phyloP scores from a whole-genome alignment of 2,113 vertebrate genomes.

The Pseudonaja textilis region DNA sequence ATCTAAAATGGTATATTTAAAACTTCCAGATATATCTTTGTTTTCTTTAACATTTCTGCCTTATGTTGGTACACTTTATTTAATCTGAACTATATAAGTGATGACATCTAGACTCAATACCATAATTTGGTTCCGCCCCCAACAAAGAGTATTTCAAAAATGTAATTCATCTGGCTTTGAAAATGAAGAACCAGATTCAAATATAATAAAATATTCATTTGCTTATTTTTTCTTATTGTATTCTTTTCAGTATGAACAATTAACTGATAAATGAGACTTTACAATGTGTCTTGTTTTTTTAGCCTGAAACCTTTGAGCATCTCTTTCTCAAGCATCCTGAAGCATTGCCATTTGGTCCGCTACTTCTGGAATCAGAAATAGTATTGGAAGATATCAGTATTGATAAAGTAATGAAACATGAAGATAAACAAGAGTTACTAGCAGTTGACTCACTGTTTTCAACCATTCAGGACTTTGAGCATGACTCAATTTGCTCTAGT shows the following conservation, averaged over 20 bases:
- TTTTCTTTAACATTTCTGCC: neutral
- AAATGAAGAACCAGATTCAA: constrained; percentile 13
- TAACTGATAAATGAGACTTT: constrained; percentile 39
- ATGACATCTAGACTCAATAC: neutral
- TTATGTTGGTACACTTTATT: neutral
- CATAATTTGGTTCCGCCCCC: neutral
- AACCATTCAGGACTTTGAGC: constrained; percentile 39
- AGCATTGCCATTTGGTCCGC: constrained; percentile 73
- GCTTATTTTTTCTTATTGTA: neutral
- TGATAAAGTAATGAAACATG: constrained; percentile 57
- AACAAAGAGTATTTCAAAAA: neutral
- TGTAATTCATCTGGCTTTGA: neutral
- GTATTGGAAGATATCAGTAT: constrained; percentile 81
- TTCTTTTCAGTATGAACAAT: neutral
- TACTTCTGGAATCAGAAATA: constrained; percentile 81
- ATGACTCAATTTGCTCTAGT: constrained; percentile 53
- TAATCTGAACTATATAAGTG: neutral
- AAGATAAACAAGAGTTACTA: constrained; percentile 42
- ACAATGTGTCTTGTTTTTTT: constrained; percentile 66
- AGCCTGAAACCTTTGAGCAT: constrained; percentile 84
- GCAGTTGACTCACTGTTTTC: constrained; percentile 1
- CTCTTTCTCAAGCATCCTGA: constrained; percentile 78
- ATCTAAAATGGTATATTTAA: neutral
- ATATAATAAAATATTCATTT: constrained; percentile 20
- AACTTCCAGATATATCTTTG: neutral